These are phyloP conservation scores for Drosophila mauritiana DNA, from an alignment of 1,140 invertebrate species.

Conservation along the genomic window DNA sequence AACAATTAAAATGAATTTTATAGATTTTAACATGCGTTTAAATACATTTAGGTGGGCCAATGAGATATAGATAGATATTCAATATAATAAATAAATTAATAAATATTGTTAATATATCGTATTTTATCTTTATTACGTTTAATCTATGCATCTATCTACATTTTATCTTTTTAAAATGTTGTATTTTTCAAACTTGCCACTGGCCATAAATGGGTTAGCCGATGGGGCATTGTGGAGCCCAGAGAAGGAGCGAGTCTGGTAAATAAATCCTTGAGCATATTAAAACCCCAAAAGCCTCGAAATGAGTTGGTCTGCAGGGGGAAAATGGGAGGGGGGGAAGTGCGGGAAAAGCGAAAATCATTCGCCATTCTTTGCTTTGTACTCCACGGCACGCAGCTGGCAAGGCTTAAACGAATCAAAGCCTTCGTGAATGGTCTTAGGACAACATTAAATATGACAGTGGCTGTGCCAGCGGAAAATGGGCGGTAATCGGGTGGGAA, in stretches of 20 bases:
- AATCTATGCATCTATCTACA: too few species aligned
- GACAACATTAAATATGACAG: conserved; percentile 41
- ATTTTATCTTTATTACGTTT: too few species aligned
- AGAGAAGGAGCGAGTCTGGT: conserved; percentile 7
- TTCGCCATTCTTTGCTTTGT: conserved; percentile 21
- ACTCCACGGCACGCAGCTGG: background rate
- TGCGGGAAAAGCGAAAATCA: conserved; percentile 56
- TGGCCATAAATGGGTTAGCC: conserved; percentile 13
- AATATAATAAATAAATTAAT: too few species aligned
- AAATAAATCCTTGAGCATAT: conserved; percentile 59
- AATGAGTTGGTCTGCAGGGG: conserved; percentile 36
- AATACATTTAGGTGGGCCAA: too few species aligned
- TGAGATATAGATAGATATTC: too few species aligned
- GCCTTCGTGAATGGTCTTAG: conserved; percentile 40
- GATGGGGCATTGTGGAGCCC: background rate
- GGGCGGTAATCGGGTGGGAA: background rate
- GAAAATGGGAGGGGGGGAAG: background rate
- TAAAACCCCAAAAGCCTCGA: conserved; percentile 47
- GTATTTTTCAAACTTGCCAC: background rate
- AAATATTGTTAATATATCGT: too few species aligned
- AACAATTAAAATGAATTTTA: background rate
- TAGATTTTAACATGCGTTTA: too few species aligned
- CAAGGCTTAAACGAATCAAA: conserved; percentile 35
- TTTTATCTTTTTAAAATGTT: too few species aligned
- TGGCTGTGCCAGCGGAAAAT: background rate